Conservation (phyloP, 2,888 invertebrate species). For the Hipparchia sbordonii region DNA sequence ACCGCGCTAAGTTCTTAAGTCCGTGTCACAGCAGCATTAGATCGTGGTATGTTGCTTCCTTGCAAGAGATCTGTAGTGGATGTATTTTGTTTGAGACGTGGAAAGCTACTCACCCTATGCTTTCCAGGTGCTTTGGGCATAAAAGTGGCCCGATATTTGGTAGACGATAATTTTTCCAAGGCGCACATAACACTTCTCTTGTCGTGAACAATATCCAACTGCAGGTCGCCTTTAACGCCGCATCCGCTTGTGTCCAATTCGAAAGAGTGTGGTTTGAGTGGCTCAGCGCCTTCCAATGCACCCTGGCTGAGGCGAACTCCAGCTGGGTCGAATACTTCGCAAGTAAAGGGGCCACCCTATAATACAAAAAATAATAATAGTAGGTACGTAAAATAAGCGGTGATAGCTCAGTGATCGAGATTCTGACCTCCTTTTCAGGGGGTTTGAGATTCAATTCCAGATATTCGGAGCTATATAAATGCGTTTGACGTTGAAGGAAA, state of each 20-base stretch:
- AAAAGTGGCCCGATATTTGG: conserved; percentile 90
- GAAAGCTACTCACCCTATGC: conserved; percentile 81
- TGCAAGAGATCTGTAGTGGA: too few species aligned
- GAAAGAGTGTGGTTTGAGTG: conserved; percentile 94
- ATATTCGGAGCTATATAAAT: too few species aligned
- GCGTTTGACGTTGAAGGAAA: too few species aligned
- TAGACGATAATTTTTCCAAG: conserved; percentile 89
- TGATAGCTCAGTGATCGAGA: too few species aligned
- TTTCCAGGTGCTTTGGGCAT: conserved; percentile 91
- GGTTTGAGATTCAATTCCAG: too few species aligned
- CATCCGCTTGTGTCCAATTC: conserved; percentile 84
- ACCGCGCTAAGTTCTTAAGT: too few species aligned
- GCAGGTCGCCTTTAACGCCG: conserved; percentile 92
- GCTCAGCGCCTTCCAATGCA: conserved; percentile 91
- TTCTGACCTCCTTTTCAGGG: too few species aligned
- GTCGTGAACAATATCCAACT: conserved; percentile 95
- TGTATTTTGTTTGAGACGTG: background rate
- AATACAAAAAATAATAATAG: conserved; percentile 26
- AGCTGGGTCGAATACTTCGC: conserved; percentile 97
- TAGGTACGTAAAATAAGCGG: background rate
- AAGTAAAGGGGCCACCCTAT: conserved; percentile 97
- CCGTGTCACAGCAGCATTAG: too few species aligned
- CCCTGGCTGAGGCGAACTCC: conserved; percentile 89
- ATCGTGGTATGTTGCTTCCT: too few species aligned
- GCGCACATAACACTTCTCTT: conserved; percentile 92